These are phyloP conservation scores for Orchesellides sinensis DNA, from an alignment of 2,888 invertebrate species.

Conservation along the genomic window DNA sequence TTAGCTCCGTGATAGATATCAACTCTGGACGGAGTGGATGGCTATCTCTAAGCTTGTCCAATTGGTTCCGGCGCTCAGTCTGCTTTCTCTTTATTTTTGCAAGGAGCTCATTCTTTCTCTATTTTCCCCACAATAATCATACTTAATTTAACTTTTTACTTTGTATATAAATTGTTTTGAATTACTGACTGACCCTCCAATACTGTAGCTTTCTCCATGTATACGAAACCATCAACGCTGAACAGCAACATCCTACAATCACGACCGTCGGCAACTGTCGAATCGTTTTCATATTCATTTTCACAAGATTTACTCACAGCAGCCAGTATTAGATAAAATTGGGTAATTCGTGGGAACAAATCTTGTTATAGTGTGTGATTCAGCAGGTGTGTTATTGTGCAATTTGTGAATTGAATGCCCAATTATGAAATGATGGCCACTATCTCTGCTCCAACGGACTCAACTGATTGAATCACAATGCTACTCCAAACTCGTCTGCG, in stretches of 20 bases:
- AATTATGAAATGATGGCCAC: background rate
- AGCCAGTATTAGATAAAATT: too few relatives aligned
- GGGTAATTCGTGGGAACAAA: too few relatives aligned
- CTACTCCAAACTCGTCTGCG: too few relatives aligned
- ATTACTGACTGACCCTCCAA: constrained; percentile 24
- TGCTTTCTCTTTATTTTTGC: constrained; percentile 27
- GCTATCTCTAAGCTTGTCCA: constrained; percentile 12
- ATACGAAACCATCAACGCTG: constrained; percentile 6
- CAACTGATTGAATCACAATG: too few relatives aligned
- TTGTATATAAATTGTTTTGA: background rate
- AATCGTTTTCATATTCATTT: constrained; percentile 11
- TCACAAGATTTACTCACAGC: background rate
- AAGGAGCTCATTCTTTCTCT: constrained; percentile 26
- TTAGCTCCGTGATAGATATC: constrained; percentile 44
- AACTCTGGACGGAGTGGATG: background rate
- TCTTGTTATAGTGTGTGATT: background rate
- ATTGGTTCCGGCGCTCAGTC: constrained; percentile 1
- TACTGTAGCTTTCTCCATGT: constrained; percentile 27
- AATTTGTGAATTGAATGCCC: too few relatives aligned
- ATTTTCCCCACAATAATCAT: background rate
- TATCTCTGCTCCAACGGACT: background rate
- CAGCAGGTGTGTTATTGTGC: too few relatives aligned
- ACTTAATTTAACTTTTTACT: background rate
- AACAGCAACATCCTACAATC: constrained; percentile 31
- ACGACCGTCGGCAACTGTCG: constrained; percentile 10